Percentiles rank a stretch among this genome's conserved stretches.
phyloP scores from a whole-genome alignment of 1,140 invertebrate species.

The Metaphire vulgaris region DNA sequence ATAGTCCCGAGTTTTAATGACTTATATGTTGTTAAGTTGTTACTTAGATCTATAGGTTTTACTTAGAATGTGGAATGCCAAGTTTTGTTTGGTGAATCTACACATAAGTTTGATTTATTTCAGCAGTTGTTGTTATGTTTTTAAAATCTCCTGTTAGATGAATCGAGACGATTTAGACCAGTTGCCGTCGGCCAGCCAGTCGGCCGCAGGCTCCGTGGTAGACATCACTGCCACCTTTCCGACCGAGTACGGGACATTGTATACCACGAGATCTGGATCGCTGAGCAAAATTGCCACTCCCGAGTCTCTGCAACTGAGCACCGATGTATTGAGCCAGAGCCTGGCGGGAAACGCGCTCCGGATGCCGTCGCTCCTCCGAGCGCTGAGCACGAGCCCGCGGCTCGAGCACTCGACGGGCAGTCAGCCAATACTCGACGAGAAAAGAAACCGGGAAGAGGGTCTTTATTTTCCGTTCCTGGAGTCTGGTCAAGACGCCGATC shows the following conservation, averaged over 20 bases:
- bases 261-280: background rate
- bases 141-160: background rate
- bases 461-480: constrained; percentile 20
- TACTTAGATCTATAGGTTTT: no score
- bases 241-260: background rate
- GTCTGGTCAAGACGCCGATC: background rate
- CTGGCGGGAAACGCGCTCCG: background rate
- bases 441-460: background rate
- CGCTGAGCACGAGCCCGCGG: constrained; percentile 13
- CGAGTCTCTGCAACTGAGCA: background rate
- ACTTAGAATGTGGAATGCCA: no score
- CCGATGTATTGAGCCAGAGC: background rate
- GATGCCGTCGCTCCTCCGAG: constrained; percentile 6
- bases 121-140: no score
- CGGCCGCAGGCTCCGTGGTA: background rate
- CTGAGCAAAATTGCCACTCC: background rate
- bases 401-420: constrained; percentile 6
- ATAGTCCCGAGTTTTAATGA: no score
- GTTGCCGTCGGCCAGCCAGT: background rate
- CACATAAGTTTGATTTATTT: no score
- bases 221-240: background rate
- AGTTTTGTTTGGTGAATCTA: no score
- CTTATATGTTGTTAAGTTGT: no score
- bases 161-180: background rate
- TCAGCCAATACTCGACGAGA: background rate